Conservation (phyloP, 2,888 invertebrate species). For the Drosophila fungiperda region DNA sequence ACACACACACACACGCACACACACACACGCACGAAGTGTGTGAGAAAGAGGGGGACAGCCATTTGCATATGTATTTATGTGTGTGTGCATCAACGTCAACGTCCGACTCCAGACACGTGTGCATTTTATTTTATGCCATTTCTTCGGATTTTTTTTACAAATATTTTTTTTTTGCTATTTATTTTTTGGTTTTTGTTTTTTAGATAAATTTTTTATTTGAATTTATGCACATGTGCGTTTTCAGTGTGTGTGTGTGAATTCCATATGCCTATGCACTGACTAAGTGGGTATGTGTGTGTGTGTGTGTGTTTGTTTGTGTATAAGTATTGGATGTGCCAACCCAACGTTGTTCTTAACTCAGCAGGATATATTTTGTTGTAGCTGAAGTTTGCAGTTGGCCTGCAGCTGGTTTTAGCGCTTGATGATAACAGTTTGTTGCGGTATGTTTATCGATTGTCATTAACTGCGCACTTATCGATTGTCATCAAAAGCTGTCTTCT, state of each 20-base stretch:
- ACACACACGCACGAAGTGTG: not conserved
- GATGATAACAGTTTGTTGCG: not conserved
- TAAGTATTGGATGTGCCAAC: constrained; percentile 21
- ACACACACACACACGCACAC: constrained; percentile 31
- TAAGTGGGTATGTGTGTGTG: constrained; percentile 1
- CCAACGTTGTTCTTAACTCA: constrained; percentile 4
- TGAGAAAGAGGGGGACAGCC: constrained; percentile 4
- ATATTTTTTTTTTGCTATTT: constrained; percentile 27
- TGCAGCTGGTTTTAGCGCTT: too few species aligned
- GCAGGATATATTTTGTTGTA: not conserved
- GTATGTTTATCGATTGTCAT: not conserved
- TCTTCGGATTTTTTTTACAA: constrained; percentile 8
- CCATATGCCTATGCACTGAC: constrained; percentile 4
- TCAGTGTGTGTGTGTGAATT: constrained; percentile 7
- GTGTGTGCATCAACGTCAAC: constrained; percentile 60
- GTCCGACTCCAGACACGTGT: constrained; percentile 66
- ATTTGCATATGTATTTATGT: constrained; percentile 24
- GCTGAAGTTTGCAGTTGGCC: not conserved
- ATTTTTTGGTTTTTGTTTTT: constrained; percentile 53
- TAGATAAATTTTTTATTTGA: constrained; percentile 72
- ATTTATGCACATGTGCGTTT: constrained; percentile 64
- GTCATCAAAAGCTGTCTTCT: not conserved
- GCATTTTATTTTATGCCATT: constrained; percentile 22
- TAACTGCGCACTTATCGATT: not conserved
- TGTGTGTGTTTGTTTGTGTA: constrained; percentile 3